These are phyloP conservation scores for Protobothrops flavoviridis DNA, from an alignment of 2,113 vertebrate species.

Conservation along the genomic window DNA sequence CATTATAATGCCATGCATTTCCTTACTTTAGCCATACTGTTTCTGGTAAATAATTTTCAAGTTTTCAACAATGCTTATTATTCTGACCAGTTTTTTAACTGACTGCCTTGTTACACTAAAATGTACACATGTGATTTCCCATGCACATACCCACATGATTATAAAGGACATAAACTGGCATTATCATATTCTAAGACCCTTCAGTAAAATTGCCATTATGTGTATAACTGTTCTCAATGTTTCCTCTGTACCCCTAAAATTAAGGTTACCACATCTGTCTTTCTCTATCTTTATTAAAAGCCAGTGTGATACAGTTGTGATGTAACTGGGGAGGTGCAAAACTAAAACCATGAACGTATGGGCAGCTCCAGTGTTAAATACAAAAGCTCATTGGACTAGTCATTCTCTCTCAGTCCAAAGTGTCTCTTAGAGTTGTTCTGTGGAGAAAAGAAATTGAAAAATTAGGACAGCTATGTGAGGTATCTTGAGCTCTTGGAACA, in stretches of 20 bases:
- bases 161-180: neutral
- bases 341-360: neutral
- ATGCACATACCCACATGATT: neutral
- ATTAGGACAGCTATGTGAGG: neutral
- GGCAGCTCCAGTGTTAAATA: neutral
- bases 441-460: neutral
- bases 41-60: neutral
- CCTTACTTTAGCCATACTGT: neutral
- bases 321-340: neutral
- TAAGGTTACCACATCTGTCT: neutral
- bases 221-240: neutral
- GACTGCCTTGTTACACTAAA: neutral
- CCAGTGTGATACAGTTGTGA: neutral
- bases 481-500: neutral
- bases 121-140: neutral
- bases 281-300: neutral
- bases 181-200: neutral
- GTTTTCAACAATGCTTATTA: neutral
- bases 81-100: neutral
- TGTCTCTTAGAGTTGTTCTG: neutral
- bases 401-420: neutral
- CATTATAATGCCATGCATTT: neutral
- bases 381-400: neutral
- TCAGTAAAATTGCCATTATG: neutral
- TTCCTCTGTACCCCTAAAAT: neutral